A percentile compares a stretch with the other conserved stretches of the same genome.
These are phyloP conservation scores for Ariopsis seemanni DNA, from an alignment of 2,113 vertebrate genomes.

Conservation along the genomic window DNA sequence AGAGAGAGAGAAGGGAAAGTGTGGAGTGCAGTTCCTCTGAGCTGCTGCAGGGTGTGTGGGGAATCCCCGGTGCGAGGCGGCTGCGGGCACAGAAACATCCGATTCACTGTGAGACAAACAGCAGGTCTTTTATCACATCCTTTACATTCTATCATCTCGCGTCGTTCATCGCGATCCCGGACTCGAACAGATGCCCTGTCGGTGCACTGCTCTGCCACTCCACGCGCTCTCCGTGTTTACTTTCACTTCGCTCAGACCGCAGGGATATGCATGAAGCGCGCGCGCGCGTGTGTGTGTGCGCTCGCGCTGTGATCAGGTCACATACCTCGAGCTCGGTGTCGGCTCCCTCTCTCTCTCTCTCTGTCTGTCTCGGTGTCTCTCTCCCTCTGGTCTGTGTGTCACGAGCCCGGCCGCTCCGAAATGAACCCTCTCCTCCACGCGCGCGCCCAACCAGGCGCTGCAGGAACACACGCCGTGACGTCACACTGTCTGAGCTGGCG, in stretches of 20 bases:
- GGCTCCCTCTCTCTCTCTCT: neutral
- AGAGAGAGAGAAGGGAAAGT: neutral
- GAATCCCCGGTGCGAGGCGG: constrained; percentile 44
- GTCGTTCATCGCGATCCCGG: neutral
- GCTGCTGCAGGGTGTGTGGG: constrained; percentile 32
- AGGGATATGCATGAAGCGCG: too few relatives aligned
- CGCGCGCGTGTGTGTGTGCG: neutral
- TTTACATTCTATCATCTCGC: neutral
- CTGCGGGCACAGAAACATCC: neutral
- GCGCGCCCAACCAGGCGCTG: neutral
- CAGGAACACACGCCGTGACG: constrained; percentile 9
- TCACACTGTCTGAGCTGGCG: constrained; percentile 31
- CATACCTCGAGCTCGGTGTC: constrained; percentile 38
- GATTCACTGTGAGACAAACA: neutral
- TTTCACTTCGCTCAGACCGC: constrained; percentile 31
- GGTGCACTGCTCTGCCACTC: neutral
- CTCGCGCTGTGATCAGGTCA: neutral
- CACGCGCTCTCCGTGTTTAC: neutral
- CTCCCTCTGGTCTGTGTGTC: neutral
- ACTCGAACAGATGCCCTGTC: neutral
- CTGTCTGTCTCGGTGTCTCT: neutral
- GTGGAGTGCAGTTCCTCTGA: neutral
- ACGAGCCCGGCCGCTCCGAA: neutral
- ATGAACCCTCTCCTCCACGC: neutral
- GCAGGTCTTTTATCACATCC: too few relatives aligned